phyloP scores from a whole-genome alignment of 2,113 vertebrate genomes.

The Laterallus jamaicensis region DNA sequence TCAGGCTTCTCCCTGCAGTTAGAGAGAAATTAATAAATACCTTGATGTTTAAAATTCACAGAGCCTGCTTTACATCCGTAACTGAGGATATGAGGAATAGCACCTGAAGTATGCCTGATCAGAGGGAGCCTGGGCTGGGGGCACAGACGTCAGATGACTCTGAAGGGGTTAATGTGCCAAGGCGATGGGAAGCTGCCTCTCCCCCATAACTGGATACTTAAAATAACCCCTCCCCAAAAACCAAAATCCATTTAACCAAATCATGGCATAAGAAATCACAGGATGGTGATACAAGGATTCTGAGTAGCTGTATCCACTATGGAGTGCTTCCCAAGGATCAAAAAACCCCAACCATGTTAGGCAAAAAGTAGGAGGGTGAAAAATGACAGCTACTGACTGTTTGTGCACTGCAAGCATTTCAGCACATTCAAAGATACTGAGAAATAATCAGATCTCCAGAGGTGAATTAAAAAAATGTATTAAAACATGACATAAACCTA shows the following conservation, averaged over 20 bases:
- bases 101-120: neutral
- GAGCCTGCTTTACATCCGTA: neutral
- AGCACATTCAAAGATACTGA: neutral
- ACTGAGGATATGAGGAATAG: neutral
- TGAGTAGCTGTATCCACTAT: neutral
- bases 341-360: neutral
- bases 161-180: neutral
- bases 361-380: neutral
- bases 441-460: neutral
- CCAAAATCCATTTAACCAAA: neutral
- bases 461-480: neutral
- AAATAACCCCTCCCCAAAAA: neutral
- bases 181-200: neutral
- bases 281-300: neutral
- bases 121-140: neutral
- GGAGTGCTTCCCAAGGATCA: neutral
- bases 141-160: neutral
- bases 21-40: neutral
- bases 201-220: neutral
- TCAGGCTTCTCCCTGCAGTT: neutral
- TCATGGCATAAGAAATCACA: neutral
- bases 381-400: neutral
- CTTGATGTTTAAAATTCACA: neutral
- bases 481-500: neutral
- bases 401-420: neutral